These are phyloP conservation scores for Cosmia pyralina DNA, from an alignment of 2,888 invertebrate genomes.

Conservation along the genomic window DNA sequence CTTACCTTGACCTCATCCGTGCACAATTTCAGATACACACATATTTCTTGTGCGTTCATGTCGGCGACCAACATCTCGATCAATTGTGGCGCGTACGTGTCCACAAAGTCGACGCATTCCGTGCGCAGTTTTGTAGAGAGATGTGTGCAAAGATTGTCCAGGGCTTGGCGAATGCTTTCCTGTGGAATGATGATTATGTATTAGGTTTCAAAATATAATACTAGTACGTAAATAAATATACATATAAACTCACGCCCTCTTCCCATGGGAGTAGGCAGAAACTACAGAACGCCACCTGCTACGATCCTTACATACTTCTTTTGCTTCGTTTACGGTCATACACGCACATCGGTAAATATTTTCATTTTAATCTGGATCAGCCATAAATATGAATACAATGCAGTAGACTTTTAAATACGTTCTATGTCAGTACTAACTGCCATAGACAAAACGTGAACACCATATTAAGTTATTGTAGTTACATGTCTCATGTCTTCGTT, in stretches of 20 bases:
- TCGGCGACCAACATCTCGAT: conserved; percentile 94
- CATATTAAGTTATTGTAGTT: too few species aligned
- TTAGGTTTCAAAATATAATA: background rate
- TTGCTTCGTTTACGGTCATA: background rate
- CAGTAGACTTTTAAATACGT: background rate
- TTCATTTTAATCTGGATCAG: background rate
- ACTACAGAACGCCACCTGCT: background rate
- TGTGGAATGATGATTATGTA: conserved; percentile 70
- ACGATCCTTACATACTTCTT: background rate
- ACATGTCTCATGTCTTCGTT: too few species aligned
- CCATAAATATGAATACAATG: too few species aligned
- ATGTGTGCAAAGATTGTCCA: conserved; percentile 93
- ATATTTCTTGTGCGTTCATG: conserved; percentile 92
- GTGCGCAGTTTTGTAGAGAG: conserved; percentile 91
- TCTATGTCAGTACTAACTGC: background rate
- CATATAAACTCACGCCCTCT: background rate
- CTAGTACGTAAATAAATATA: background rate
- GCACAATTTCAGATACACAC: conserved; percentile 94
- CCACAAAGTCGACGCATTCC: conserved; percentile 94
- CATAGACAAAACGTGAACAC: background rate
- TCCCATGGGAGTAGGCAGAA: background rate
- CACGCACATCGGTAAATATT: background rate
- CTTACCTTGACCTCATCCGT: conserved; percentile 78
- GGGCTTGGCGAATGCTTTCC: conserved; percentile 92
- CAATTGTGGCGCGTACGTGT: conserved; percentile 93